These are phyloP conservation scores for Amblyopsis rosae DNA, from an alignment of 2,113 vertebrate species.

Conservation along the genomic window DNA sequence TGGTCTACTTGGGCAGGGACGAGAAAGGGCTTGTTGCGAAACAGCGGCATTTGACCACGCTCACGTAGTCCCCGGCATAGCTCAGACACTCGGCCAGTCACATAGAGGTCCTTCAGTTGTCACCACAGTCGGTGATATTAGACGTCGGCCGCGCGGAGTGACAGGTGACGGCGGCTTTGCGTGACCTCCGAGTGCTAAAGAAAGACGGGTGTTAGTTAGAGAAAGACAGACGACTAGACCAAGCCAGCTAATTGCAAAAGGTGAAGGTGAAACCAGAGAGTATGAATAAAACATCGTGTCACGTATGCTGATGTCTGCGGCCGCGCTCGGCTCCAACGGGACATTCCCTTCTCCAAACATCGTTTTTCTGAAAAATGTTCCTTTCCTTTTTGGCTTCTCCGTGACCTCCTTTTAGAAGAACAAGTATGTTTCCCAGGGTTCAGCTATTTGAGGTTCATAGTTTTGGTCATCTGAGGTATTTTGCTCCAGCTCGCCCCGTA, in stretches of 20 bases:
- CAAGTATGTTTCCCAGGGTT: constrained; percentile 78
- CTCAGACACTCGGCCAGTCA: constrained; percentile 53
- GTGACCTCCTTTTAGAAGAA: constrained; percentile 71
- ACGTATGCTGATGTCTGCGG: constrained; percentile 66
- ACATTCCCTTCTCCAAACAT: constrained; percentile 67
- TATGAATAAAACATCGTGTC: constrained; percentile 51
- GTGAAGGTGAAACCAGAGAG: neutral
- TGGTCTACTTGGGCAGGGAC: constrained; percentile 9
- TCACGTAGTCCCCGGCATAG: constrained; percentile 46
- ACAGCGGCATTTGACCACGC: constrained; percentile 35
- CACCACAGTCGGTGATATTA: constrained; percentile 64
- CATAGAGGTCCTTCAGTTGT: constrained; percentile 57
- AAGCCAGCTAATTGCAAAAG: constrained; percentile 6
- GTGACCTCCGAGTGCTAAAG: constrained; percentile 46
- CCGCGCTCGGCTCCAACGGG: constrained; percentile 64
- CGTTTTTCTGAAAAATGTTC: constrained; percentile 52
- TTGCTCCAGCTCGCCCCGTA: constrained; percentile 70
- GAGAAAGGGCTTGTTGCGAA: constrained; percentile 7
- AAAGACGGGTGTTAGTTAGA: constrained; percentile 24
- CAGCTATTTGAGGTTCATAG: constrained; percentile 79
- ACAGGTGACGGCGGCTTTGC: constrained; percentile 52
- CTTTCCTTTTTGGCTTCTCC: constrained; percentile 62
- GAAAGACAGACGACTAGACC: constrained; percentile 7
- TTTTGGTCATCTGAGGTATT: constrained; percentile 77
- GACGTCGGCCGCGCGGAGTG: constrained; percentile 40